Conservation (phyloP, 1,140 invertebrate species). For the Dolichoris vasculosae region DNA sequence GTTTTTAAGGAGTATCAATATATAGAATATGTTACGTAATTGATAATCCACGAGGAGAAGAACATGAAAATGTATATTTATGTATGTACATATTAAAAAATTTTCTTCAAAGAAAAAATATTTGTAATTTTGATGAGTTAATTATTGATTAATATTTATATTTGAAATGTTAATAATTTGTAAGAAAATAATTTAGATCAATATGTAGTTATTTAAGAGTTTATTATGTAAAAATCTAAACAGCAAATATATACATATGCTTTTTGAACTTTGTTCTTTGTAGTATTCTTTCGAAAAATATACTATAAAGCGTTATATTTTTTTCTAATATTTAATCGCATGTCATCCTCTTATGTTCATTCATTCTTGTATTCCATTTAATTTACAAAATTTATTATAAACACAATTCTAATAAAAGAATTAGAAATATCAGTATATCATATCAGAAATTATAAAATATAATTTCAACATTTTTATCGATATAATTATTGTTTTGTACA, state of each 20-base stretch:
- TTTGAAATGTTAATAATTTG: no score
- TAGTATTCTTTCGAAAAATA: slow-evolving; percentile 42
- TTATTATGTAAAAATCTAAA: background rate
- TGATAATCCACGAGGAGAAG: no score
- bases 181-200: no score
- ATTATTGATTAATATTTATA: no score
- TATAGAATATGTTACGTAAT: no score
- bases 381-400: slow-evolving; percentile 21
- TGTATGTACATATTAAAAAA: no score
- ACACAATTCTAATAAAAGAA: slow-evolving; percentile 15
- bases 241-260: background rate
- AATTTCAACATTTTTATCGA: slow-evolving; percentile 19
- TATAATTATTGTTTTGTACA: slow-evolving; percentile 37
- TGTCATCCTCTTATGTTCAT: background rate
- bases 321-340: slow-evolving; percentile 7
- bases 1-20: no score
- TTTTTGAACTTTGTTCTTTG: slow-evolving; percentile 40
- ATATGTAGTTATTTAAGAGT: background rate
- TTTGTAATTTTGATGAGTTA: no score
- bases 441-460: slow-evolving; percentile 36
- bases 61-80: no score
- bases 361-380: background rate
- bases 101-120: no score
- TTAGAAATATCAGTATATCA: background rate
- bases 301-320: slow-evolving; percentile 28